These are phyloP conservation scores for Semaprochilodus insignis DNA, from an alignment of 2,797 vertebrate genomes.

Conservation along the genomic window DNA sequence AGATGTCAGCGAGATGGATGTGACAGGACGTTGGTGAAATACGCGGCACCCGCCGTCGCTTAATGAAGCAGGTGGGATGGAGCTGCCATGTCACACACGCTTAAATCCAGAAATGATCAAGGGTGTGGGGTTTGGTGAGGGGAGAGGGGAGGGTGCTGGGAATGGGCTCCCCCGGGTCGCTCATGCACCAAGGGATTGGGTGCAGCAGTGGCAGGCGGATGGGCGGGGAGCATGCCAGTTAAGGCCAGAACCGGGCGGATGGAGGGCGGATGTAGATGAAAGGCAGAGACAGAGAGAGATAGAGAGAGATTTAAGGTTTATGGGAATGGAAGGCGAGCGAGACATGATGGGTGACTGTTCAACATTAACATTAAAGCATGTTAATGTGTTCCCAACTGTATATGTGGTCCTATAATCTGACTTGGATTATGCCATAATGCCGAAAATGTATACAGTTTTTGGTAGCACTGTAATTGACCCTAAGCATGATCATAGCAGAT, in stretches of 20 bases:
- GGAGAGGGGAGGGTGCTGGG: background rate
- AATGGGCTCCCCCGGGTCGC: constrained; percentile 1
- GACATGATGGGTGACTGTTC: background rate
- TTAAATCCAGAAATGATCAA: constrained; percentile 46
- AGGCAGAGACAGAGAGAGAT: background rate
- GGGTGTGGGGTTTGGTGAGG: background rate
- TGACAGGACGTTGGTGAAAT: constrained; percentile 49
- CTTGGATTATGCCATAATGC: background rate
- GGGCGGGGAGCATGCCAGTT: background rate
- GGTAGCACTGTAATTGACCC: too few relatives aligned
- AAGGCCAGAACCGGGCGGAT: background rate
- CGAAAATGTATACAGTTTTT: too few relatives aligned
- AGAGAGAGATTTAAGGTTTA: background rate
- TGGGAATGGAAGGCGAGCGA: too few relatives aligned
- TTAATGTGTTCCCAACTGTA: background rate
- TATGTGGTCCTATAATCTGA: background rate
- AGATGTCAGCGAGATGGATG: constrained; percentile 64
- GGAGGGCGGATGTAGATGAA: background rate
- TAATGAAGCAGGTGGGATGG: constrained; percentile 55
- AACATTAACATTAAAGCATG: background rate
- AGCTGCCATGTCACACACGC: constrained; percentile 39
- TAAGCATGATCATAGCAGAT: too few relatives aligned
- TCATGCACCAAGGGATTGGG: background rate
- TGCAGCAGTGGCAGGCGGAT: background rate
- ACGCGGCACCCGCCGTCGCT: background rate